phyloP scores from a whole-genome alignment of 2,888 invertebrate genomes.

The Anthrax anthrax region DNA sequence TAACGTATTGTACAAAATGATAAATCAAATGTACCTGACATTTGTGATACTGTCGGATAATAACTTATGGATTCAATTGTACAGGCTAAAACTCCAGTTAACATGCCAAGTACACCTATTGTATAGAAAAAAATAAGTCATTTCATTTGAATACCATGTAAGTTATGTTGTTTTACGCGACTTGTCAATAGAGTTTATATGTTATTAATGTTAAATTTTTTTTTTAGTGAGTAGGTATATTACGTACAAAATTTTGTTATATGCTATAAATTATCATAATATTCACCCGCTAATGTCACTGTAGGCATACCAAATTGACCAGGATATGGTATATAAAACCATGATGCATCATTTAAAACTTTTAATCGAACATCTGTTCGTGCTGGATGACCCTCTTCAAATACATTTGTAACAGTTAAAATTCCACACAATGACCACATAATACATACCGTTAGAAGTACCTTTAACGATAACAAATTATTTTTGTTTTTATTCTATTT shows the following conservation, averaged over 20 bases:
- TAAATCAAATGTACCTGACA: constrained; percentile 47
- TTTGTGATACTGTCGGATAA: constrained; percentile 78
- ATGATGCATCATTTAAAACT: constrained; percentile 56
- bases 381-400: constrained; percentile 52
- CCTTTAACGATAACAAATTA: constrained; percentile 34
- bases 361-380: constrained; percentile 57
- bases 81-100: constrained; percentile 64
- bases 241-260: no score
- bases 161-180: no score
- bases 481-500: neutral
- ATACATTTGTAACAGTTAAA: constrained; percentile 48
- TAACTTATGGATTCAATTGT: constrained; percentile 76
- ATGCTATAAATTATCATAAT: no score
- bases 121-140: no score
- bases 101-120: constrained; percentile 58
- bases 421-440: constrained; percentile 65
- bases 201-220: neutral
- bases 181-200: no score
- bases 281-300: constrained; percentile 40
- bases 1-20: constrained; percentile 5
- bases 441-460: constrained; percentile 55
- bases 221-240: no score
- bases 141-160: no score
- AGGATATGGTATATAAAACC: constrained; percentile 71
- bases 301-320: constrained; percentile 69